phyloP scores from a whole-genome alignment of 2,113 vertebrate genomes.

The Anolis sagrei region DNA sequence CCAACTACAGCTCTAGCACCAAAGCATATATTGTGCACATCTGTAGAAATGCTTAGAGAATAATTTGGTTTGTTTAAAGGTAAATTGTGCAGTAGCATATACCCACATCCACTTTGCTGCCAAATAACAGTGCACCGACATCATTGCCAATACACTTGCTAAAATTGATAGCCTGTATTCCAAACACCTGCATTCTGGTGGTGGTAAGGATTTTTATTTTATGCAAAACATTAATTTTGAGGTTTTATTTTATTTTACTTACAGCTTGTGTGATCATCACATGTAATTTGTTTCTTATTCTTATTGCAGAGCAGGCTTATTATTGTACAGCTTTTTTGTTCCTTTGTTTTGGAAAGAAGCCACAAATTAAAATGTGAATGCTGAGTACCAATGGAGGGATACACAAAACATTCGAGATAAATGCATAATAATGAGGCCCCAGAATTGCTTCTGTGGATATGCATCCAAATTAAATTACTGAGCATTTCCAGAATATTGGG shows the following conservation, averaged over 20 bases:
- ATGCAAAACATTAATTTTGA: background rate
- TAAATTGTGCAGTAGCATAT: background rate
- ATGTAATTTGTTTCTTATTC: conserved; percentile 2
- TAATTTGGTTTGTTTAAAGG: background rate
- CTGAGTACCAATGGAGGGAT: background rate
- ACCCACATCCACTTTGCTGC: background rate
- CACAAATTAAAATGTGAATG: conserved; percentile 13
- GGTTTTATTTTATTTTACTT: background rate
- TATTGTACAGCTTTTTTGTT: background rate
- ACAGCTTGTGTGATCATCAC: background rate
- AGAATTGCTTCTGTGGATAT: background rate
- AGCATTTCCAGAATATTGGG: background rate
- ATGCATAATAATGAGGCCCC: conserved; percentile 1
- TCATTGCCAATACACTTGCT: background rate
- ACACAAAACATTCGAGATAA: background rate
- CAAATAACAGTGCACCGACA: background rate
- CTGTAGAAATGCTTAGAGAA: background rate
- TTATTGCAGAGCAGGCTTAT: conserved; percentile 10
- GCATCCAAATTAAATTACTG: background rate
- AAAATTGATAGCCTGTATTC: background rate
- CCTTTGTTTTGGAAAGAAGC: background rate
- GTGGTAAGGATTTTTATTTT: background rate
- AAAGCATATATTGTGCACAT: background rate
- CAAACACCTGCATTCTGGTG: background rate
- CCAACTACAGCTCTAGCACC: too few relatives aligned